Evolutionary conservation across 2,888 invertebrate species (phyloP).

Genomic region (Spisula solida): DNA sequence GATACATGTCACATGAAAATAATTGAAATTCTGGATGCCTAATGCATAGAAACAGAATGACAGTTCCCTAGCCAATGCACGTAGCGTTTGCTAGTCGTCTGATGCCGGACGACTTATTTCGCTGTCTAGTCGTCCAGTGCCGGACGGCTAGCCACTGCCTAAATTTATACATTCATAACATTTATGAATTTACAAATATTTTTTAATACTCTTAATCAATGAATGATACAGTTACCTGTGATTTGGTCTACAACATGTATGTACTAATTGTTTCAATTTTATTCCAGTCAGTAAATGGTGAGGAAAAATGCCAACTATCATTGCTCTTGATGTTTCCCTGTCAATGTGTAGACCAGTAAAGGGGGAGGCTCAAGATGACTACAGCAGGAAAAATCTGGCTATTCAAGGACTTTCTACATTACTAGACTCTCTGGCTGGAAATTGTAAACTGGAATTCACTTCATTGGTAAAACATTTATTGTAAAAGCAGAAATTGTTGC

Average conservation of each 20-base stretch:
- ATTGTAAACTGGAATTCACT: conserved; percentile 92
- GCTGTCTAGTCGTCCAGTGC: too few species aligned
- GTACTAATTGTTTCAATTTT: not conserved
- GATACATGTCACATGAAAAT: too few species aligned
- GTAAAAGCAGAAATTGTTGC: not conserved
- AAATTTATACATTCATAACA: too few species aligned
- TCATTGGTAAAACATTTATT: conserved; percentile 90
- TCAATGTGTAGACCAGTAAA: conserved; percentile 90
- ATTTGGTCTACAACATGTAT: not conserved
- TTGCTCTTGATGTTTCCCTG: conserved; percentile 92
- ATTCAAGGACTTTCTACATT: conserved; percentile 91
- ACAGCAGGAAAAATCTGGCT: conserved; percentile 90
- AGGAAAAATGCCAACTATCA: conserved; percentile 91
- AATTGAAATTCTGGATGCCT: too few species aligned
- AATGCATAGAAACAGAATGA: too few species aligned
- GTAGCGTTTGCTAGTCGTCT: too few species aligned
- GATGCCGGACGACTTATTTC: too few species aligned
- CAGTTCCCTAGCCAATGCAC: too few species aligned
- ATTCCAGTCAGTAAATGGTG: not conserved
- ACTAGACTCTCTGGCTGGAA: conserved; percentile 90
- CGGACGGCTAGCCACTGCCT: too few species aligned
- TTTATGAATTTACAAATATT: too few species aligned
- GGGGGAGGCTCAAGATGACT: conserved; percentile 89
- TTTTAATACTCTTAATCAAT: too few species aligned
- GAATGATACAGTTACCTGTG: not conserved